Evolutionary conservation across 2,888 invertebrate species (phyloP).

Genomic region (Mesochorus sp.): DNA sequence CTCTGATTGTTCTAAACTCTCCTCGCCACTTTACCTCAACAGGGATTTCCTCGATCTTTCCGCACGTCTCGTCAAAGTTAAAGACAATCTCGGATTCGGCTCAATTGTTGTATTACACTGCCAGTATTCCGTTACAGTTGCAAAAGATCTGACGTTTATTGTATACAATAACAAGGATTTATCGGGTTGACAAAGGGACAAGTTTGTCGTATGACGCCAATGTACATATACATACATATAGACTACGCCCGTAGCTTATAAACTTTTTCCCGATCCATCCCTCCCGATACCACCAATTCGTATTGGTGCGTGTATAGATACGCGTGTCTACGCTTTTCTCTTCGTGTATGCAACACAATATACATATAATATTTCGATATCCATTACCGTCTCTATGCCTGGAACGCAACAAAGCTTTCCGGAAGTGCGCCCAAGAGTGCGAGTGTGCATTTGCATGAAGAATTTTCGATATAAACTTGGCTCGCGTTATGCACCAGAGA

Average conservation of each 20-base stretch:
- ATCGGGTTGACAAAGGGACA: constrained; percentile 13
- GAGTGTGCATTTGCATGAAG: constrained; percentile 12
- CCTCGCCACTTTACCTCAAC: not conserved
- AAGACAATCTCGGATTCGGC: constrained; percentile 11
- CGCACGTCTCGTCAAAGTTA: not conserved
- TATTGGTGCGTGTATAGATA: no score
- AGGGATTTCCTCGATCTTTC: not conserved
- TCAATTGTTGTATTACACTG: not conserved
- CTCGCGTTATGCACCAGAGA: constrained; percentile 1
- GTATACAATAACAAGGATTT: constrained; percentile 1
- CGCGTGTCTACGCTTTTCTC: constrained; percentile 1
- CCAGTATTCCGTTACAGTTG: not conserved
- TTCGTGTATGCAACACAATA: not conserved
- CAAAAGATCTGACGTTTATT: constrained; percentile 25
- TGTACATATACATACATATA: not conserved
- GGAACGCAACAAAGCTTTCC: constrained; percentile 20
- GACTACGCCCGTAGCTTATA: constrained; percentile 15
- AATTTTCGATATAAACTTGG: constrained; percentile 41
- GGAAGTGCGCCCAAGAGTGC: not conserved
- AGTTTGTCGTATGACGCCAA: not conserved
- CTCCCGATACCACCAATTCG: no score
- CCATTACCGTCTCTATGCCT: constrained; percentile 8
- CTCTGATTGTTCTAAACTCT: no score
- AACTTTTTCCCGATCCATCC: not conserved
- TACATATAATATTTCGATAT: constrained; percentile 20